phyloP scores from a whole-genome alignment of 2,113 vertebrate species.

The Prionailurus viverrinus region DNA sequence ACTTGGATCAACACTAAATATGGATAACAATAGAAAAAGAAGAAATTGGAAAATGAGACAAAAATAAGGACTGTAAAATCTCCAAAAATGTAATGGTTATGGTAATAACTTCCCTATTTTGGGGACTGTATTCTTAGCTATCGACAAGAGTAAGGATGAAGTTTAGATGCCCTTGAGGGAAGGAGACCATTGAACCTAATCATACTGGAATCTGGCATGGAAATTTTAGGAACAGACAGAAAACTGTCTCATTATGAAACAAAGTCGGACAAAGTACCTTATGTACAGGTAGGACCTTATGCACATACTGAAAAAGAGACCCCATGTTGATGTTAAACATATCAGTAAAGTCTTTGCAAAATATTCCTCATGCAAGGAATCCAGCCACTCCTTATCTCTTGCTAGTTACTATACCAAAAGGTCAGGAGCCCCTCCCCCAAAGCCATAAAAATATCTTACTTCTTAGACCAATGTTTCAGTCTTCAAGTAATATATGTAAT shows the following conservation, averaged over 20 bases:
- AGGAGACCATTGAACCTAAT: background rate
- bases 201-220: background rate
- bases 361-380: background rate
- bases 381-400: background rate
- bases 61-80: background rate
- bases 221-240: background rate
- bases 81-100: background rate
- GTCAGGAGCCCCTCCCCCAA: rapidly evolving
- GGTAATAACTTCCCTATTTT: background rate
- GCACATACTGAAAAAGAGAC: background rate
- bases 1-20: background rate
- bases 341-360: background rate
- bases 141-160: background rate
- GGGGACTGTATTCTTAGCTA: background rate
- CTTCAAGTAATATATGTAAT: background rate
- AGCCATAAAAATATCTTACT: background rate
- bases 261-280: background rate
- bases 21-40: background rate
- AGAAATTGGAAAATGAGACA: background rate
- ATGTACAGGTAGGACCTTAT: no score
- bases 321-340: background rate
- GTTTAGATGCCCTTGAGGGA: background rate
- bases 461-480: background rate
- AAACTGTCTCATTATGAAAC: background rate
- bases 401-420: background rate